A percentile compares a stretch with the other conserved stretches of the same genome.
These are phyloP conservation scores for Drosophila truncata DNA, from an alignment of 1,140 invertebrate species.

Conservation along the genomic window DNA sequence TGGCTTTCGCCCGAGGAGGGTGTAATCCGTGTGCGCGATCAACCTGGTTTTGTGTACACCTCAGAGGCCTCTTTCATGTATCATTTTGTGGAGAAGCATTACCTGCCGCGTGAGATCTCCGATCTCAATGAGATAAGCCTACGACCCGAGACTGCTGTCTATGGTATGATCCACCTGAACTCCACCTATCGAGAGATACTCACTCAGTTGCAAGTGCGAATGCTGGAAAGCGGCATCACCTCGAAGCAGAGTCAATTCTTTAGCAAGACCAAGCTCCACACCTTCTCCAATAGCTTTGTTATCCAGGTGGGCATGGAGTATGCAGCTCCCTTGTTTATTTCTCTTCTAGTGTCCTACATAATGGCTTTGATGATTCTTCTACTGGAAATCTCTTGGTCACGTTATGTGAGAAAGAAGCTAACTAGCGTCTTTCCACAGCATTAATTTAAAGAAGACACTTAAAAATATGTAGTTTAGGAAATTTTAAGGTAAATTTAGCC, in stretches of 20 bases:
- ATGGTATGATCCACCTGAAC: constrained; percentile 58
- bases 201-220: constrained; percentile 52
- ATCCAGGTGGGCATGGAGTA: constrained; percentile 83
- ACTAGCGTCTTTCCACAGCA: neutral
- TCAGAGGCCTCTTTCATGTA: constrained; percentile 72
- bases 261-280: constrained; percentile 65
- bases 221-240: constrained; percentile 70
- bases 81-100: constrained; percentile 67
- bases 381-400: constrained; percentile 56
- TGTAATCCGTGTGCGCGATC: constrained; percentile 61
- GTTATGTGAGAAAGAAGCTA: constrained; percentile 4
- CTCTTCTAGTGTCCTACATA: constrained; percentile 53
- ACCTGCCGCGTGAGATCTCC: constrained; percentile 75
- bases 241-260: constrained; percentile 64
- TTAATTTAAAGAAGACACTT: neutral
- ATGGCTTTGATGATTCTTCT: constrained; percentile 54
- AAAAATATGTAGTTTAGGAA: constrained; percentile 1
- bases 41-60: constrained; percentile 75
- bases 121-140: constrained; percentile 77
- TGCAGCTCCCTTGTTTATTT: constrained; percentile 70
- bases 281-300: constrained; percentile 70
- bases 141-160: constrained; percentile 61
- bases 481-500: no score
- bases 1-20: constrained; percentile 65
- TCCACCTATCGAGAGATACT: constrained; percentile 71